A percentile compares a stretch with the other conserved stretches of the same genome.
These are phyloP conservation scores for Brachypalpus laphriformis DNA, from an alignment of 2,888 invertebrate species.

Conservation along the genomic window DNA sequence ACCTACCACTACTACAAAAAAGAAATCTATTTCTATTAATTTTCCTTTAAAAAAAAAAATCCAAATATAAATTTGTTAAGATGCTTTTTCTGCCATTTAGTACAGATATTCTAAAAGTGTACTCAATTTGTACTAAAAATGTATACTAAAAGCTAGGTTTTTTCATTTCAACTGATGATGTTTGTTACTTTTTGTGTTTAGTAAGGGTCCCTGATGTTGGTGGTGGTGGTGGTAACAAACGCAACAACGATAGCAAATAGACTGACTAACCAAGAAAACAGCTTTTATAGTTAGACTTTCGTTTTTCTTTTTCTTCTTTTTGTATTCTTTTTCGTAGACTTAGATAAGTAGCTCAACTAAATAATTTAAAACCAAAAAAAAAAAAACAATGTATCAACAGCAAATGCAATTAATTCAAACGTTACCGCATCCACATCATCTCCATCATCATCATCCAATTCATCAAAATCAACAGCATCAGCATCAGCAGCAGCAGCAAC, in stretches of 20 bases:
- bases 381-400: slow-evolving; percentile 78
- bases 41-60: neutral
- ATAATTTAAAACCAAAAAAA: slow-evolving; percentile 63
- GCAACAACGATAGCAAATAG: slow-evolving; percentile 8
- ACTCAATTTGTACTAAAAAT: slow-evolving; percentile 39
- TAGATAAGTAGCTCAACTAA: slow-evolving; percentile 30
- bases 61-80: neutral
- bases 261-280: slow-evolving; percentile 6
- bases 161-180: slow-evolving; percentile 24
- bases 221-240: slow-evolving; percentile 60
- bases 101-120: slow-evolving; percentile 20
- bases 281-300: slow-evolving; percentile 34
- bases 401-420: slow-evolving; percentile 83
- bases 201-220: slow-evolving; percentile 48
- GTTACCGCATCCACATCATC: slow-evolving; percentile 78
- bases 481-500: slow-evolving; percentile 80
- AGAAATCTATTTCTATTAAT: slow-evolving; percentile 8
- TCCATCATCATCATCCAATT: slow-evolving; percentile 71
- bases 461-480: slow-evolving; percentile 64
- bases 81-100: slow-evolving; percentile 17
- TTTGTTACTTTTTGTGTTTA: slow-evolving; percentile 2
- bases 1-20: slow-evolving; percentile 58
- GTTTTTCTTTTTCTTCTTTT: slow-evolving; percentile 17
- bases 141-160: neutral
- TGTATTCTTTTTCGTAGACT: slow-evolving; percentile 31